These are phyloP conservation scores for Enteromius anoplus DNA, from an alignment of 2,797 vertebrate genomes.

Conservation along the genomic window DNA sequence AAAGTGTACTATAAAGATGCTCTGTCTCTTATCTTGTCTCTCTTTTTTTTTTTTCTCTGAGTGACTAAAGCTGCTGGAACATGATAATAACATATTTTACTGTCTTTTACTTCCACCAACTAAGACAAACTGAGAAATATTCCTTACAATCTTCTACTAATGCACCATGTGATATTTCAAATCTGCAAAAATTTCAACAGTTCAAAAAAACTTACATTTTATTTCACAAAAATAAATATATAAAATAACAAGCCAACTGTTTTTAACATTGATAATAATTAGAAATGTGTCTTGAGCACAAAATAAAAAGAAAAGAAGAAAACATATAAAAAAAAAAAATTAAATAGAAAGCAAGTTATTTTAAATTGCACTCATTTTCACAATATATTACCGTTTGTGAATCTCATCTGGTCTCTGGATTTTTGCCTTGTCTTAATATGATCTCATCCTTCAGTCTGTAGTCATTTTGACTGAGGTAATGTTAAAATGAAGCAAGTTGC, in stretches of 20 bases:
- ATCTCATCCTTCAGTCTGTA: constrained; percentile 19
- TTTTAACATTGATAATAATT: too few species aligned
- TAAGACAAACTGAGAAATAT: constrained; percentile 17
- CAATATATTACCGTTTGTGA: too few species aligned
- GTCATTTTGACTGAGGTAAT: constrained; percentile 21
- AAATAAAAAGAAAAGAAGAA: too few species aligned
- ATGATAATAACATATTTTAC: constrained; percentile 32
- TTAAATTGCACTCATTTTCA: neutral
- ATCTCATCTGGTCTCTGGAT: neutral
- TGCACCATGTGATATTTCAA: neutral
- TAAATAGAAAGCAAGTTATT: neutral
- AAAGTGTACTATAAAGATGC: neutral
- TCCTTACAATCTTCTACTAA: constrained; percentile 4
- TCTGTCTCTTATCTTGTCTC: constrained; percentile 16
- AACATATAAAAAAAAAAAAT: too few species aligned
- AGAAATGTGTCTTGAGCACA: too few species aligned
- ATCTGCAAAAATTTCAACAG: too few species aligned
- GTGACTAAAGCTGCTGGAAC: constrained; percentile 18
- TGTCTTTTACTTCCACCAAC: constrained; percentile 19
- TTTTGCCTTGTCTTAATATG: neutral
- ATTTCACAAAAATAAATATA: too few species aligned
- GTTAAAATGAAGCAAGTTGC: neutral
- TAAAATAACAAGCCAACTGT: too few species aligned
- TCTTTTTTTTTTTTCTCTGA: constrained; percentile 19
- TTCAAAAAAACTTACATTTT: too few species aligned